Evolutionary conservation across 2,888 invertebrate genomes (phyloP).

Genomic region (Ypsolopha sequella): DNA sequence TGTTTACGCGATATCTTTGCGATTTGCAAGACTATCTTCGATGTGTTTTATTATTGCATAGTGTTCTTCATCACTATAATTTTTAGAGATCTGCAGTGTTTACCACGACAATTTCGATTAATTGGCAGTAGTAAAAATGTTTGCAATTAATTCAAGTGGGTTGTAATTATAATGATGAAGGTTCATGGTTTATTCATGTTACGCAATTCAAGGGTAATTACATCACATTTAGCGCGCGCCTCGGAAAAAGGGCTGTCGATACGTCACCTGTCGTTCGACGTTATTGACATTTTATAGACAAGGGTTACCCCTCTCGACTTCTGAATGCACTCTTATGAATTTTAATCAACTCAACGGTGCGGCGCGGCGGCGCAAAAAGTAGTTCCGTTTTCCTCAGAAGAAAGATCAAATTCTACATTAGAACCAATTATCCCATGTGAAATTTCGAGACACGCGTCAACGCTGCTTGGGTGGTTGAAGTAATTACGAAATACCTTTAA

Average conservation of each 20-base stretch:
- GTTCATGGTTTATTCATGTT: constrained; percentile 1
- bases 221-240: neutral
- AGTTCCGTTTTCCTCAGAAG: too few relatives aligned
- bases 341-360: neutral
- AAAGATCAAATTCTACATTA: too few relatives aligned
- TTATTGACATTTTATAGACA: constrained; percentile 10
- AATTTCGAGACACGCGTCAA: neutral
- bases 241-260: neutral
- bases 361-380: too few relatives aligned
- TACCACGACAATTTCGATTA: neutral
- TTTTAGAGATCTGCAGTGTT: neutral
- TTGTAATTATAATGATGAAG: neutral
- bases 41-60: neutral
- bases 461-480: constrained; percentile 6
- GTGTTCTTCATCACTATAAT: too few relatives aligned
- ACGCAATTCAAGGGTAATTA: neutral
- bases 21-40: neutral
- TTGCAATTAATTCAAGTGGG: neutral
- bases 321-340: constrained; percentile 5
- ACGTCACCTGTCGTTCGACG: constrained; percentile 7
- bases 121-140: neutral
- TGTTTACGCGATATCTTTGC: neutral
- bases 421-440: too few relatives aligned
- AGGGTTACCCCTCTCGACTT: constrained; percentile 1
- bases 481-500: constrained; percentile 35